These are phyloP conservation scores for Muscicapa comitata DNA, from an alignment of 2,797 vertebrate species.

Conservation along the genomic window DNA sequence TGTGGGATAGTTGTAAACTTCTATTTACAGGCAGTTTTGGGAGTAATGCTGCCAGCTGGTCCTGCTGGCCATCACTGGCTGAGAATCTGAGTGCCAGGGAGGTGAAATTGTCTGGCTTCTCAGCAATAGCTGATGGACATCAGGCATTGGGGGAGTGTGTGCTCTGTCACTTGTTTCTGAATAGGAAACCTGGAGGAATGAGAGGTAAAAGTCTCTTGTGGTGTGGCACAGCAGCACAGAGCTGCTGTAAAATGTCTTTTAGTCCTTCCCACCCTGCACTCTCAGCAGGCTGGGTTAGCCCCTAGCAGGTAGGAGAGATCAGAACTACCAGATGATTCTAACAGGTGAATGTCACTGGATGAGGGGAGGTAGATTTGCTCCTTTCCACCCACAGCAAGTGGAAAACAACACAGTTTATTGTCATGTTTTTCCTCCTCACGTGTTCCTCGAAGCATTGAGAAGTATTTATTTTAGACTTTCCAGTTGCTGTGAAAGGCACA, in stretches of 20 bases:
- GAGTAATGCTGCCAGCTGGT: not conserved
- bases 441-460: not conserved
- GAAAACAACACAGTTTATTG: not conserved
- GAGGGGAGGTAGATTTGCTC: not conserved
- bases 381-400: not conserved
- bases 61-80: not conserved
- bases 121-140: fast-evolving
- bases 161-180: not conserved
- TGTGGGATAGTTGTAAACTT: not conserved
- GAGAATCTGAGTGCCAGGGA: not conserved
- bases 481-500: not conserved
- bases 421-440: not conserved
- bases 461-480: not conserved
- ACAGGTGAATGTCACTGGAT: not conserved
- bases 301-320: not conserved
- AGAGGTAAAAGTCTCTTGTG: not conserved
- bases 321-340: not conserved
- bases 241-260: not conserved
- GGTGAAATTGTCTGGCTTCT: not conserved
- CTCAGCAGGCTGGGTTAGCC: not conserved
- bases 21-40: not conserved
- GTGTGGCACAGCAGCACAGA: not conserved
- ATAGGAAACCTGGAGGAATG: not conserved
- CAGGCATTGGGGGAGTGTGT: fast-evolving
- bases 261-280: not conserved